These are phyloP conservation scores for Hemiprocne comata DNA, from an alignment of 2,113 vertebrate genomes.

Conservation along the genomic window DNA sequence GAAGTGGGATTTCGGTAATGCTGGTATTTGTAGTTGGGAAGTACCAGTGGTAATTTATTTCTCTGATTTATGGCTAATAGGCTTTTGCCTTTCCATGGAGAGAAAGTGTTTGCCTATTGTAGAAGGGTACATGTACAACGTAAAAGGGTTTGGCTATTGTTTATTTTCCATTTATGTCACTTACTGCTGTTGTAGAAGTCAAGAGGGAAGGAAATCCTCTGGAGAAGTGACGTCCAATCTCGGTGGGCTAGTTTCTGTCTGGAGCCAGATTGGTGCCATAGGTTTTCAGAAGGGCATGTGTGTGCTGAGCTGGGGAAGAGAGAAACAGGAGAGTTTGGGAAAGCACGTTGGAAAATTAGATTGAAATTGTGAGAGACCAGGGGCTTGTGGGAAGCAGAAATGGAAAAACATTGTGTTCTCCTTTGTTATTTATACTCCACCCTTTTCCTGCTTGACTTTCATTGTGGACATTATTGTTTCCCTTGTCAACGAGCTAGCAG, in stretches of 20 bases:
- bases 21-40: constrained; percentile 1
- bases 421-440: constrained; percentile 56
- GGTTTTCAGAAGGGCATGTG: not conserved
- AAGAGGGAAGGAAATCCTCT: constrained; percentile 47
- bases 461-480: constrained; percentile 31
- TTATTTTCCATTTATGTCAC: not conserved
- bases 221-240: not conserved
- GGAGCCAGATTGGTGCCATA: not conserved
- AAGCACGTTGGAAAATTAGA: constrained; percentile 25
- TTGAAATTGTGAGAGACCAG: not conserved
- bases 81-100: not conserved
- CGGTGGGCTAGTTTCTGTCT: not conserved
- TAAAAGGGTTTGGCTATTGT: not conserved
- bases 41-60: not conserved
- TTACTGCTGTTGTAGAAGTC: not conserved
- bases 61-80: not conserved
- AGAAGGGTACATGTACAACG: not conserved
- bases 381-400: constrained; percentile 40
- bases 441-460: constrained; percentile 57
- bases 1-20: not conserved
- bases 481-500: not conserved
- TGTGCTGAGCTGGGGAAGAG: not conserved
- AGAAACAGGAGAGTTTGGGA: constrained; percentile 15
- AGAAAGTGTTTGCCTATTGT: not conserved
- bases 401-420: constrained; percentile 58